phyloP scores from a whole-genome alignment of 2,113 vertebrate species.

The Myotis davidii region DNA sequence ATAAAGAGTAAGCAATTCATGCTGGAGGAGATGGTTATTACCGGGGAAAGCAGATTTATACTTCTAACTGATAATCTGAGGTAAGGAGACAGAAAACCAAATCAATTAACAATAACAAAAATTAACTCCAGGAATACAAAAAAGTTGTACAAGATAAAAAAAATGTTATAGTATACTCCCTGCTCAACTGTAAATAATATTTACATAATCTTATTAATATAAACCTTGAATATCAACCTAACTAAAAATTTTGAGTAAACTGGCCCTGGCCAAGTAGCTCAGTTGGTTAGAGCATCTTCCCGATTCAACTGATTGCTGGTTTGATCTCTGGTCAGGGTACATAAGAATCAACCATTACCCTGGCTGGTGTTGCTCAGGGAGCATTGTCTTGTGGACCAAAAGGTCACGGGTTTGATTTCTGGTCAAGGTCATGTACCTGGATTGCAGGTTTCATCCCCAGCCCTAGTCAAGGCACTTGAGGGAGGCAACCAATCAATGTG shows the following conservation, averaged over 20 bases:
- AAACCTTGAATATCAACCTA: background rate
- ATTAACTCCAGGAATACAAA: conserved; percentile 16
- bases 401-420: no score
- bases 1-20: background rate
- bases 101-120: background rate
- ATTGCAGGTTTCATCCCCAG: no score
- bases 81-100: background rate
- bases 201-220: conserved; percentile 44
- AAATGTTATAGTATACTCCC: background rate
- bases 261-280: background rate
- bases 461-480: no score
- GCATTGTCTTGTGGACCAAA: no score
- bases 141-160: conserved; percentile 3
- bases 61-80: background rate
- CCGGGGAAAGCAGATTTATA: background rate
- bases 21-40: background rate
- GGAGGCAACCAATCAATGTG: no score
- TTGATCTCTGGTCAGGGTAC: background rate
- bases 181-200: background rate
- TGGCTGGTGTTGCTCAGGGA: no score
- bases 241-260: conserved; percentile 39
- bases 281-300: background rate
- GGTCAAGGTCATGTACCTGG: no score
- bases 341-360: background rate
- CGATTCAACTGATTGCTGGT: background rate